These are phyloP conservation scores for Oxyteleia sp. DNA, from an alignment of 2,888 invertebrate species.

Conservation along the genomic window DNA sequence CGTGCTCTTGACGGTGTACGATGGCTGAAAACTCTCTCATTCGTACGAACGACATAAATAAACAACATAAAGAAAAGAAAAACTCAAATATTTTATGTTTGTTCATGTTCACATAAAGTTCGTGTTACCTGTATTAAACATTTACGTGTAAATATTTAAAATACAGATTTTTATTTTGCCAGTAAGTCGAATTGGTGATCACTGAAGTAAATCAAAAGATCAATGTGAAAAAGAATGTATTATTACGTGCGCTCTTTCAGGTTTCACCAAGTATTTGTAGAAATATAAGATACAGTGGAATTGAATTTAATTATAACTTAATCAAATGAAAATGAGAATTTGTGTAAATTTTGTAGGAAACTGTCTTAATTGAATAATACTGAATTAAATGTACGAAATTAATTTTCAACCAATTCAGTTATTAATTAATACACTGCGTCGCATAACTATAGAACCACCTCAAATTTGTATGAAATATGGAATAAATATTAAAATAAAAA, in stretches of 20 bases:
- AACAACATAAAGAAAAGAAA: slow-evolving; percentile 51
- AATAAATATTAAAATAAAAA: too few species aligned
- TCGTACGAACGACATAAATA: slow-evolving; percentile 61
- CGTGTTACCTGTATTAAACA: slow-evolving; percentile 19
- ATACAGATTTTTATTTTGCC: slow-evolving; percentile 20
- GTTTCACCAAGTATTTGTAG: not conserved
- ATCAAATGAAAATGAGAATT: too few species aligned
- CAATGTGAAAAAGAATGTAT: slow-evolving; percentile 6
- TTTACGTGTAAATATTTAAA: slow-evolving; percentile 31
- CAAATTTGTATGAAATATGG: too few species aligned
- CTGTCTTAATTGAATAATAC: too few species aligned
- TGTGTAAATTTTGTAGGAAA: too few species aligned
- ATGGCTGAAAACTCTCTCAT: slow-evolving; percentile 53
- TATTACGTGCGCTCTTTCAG: not conserved
- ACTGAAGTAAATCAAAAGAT: slow-evolving; percentile 27
- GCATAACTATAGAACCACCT: too few species aligned
- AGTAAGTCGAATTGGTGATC: slow-evolving; percentile 16
- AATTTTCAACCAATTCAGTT: not conserved
- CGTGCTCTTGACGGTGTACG: slow-evolving; percentile 65
- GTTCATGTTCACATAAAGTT: slow-evolving; percentile 13
- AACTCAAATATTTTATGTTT: slow-evolving; percentile 24
- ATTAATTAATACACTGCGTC: not conserved
- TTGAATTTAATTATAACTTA: too few species aligned
- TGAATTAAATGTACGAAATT: not conserved
- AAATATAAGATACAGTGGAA: too few species aligned